phyloP scores from a whole-genome alignment of 1,140 invertebrate genomes.

The Drosophila mojavensis region DNA sequence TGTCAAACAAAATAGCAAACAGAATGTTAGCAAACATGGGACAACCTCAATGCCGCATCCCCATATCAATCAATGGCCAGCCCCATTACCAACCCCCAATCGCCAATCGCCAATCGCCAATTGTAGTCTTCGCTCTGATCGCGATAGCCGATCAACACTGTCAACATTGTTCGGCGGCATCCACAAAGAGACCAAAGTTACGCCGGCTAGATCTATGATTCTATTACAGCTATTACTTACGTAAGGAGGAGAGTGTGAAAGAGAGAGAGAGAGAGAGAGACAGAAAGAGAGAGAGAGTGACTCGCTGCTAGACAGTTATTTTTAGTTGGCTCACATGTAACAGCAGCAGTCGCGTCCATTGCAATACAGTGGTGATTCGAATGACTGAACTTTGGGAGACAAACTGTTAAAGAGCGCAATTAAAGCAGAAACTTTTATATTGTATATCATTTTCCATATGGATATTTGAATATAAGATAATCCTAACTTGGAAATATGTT shows the following conservation, averaged over 20 bases:
- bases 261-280: neutral
- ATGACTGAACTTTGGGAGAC: no score
- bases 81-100: neutral
- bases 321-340: neutral
- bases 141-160: slow-evolving; percentile 61
- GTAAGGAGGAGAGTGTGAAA: no score
- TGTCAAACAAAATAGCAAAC: slow-evolving; percentile 46
- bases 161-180: slow-evolving; percentile 67
- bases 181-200: slow-evolving; percentile 52
- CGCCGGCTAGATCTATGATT: slow-evolving; percentile 14
- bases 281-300: neutral
- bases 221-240: slow-evolving; percentile 11
- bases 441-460: no score
- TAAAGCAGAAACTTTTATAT: no score
- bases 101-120: slow-evolving; percentile 43
- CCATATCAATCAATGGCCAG: neutral
- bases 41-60: slow-evolving; percentile 34
- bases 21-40: slow-evolving; percentile 51
- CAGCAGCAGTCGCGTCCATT: neutral
- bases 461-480: no score
- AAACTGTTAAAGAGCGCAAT: no score
- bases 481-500: no score
- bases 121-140: slow-evolving; percentile 50
- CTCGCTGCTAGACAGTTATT: neutral
- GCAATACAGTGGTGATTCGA: neutral